Evolutionary conservation across 2,113 vertebrate species (phyloP).

Genomic region (Leptobrachium ailaonicum): DNA sequence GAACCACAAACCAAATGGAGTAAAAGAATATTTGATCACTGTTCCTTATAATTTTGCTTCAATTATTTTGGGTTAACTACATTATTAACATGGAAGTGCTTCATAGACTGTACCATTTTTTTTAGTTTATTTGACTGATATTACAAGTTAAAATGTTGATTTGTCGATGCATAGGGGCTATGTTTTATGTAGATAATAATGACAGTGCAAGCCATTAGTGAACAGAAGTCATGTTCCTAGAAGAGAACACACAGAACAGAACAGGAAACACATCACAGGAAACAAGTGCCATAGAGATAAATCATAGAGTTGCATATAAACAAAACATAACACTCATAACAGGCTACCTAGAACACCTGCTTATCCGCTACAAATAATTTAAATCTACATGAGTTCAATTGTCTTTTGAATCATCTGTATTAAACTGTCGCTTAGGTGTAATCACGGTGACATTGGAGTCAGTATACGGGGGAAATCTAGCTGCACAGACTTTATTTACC

Average conservation of each 20-base stretch:
- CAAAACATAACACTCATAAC: too few species aligned
- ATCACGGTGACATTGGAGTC: not conserved
- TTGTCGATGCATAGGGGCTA: too few species aligned
- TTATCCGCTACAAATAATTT: not conserved
- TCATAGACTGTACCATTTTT: not conserved
- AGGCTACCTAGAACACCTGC: not conserved
- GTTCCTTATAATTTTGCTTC: not conserved
- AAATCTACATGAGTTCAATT: not conserved
- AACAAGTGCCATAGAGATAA: too few species aligned
- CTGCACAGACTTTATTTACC: not conserved
- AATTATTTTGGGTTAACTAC: not conserved
- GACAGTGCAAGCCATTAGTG: too few species aligned
- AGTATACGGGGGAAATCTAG: not conserved
- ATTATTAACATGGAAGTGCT: not conserved
- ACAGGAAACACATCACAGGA: too few species aligned
- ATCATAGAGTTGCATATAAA: too few species aligned
- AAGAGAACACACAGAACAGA: too few species aligned
- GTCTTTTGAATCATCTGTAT: not conserved
- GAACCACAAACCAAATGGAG: slow-evolving; percentile 3
- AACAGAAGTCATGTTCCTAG: too few species aligned
- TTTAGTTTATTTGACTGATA: not conserved
- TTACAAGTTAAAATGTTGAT: too few species aligned
- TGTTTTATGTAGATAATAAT: too few species aligned
- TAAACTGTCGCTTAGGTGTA: not conserved
- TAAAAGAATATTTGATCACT: not conserved